Evolutionary conservation across 2,113 vertebrate species (phyloP).

Genomic region (Oenanthe oenanthe): DNA sequence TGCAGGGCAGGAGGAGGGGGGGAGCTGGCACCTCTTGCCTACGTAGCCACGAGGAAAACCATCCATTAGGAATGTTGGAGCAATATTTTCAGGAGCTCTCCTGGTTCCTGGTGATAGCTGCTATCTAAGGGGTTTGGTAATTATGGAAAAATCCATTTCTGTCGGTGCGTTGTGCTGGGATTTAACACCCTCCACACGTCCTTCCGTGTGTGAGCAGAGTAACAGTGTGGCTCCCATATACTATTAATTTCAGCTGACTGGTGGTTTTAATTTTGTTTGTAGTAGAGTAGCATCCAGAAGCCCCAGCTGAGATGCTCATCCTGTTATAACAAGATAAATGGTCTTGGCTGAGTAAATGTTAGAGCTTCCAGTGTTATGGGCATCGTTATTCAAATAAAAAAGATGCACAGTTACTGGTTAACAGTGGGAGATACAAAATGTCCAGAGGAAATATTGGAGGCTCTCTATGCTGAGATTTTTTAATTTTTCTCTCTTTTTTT

Average conservation of each 20-base stretch:
- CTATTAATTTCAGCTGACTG: slow-evolving; percentile 26
- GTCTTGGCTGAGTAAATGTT: slow-evolving; percentile 12
- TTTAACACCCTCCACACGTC: slow-evolving; percentile 28
- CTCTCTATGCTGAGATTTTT: neutral
- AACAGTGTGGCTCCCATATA: neutral
- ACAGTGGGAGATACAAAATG: neutral
- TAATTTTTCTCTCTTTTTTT: neutral
- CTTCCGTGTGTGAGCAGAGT: neutral
- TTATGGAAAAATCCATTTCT: slow-evolving; percentile 20
- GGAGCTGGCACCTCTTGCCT: slow-evolving; percentile 21
- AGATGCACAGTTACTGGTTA: neutral
- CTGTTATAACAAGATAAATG: slow-evolving; percentile 28
- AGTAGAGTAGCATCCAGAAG: slow-evolving; percentile 11
- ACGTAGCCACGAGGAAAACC: slow-evolving; percentile 34
- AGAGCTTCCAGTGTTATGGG: neutral
- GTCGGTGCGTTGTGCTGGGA: neutral
- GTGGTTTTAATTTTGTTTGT: neutral
- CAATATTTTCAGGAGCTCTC: neutral
- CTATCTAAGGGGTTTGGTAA: neutral
- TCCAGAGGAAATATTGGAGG: neutral
- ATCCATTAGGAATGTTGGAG: neutral
- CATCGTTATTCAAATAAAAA: neutral
- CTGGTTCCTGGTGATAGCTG: slow-evolving; percentile 18
- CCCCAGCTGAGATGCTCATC: slow-evolving; percentile 38
- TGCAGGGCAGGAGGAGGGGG: slow-evolving; percentile 7